Conservation (phyloP, 2,797 vertebrate genomes). For the Micromesistius poutassou region DNA sequence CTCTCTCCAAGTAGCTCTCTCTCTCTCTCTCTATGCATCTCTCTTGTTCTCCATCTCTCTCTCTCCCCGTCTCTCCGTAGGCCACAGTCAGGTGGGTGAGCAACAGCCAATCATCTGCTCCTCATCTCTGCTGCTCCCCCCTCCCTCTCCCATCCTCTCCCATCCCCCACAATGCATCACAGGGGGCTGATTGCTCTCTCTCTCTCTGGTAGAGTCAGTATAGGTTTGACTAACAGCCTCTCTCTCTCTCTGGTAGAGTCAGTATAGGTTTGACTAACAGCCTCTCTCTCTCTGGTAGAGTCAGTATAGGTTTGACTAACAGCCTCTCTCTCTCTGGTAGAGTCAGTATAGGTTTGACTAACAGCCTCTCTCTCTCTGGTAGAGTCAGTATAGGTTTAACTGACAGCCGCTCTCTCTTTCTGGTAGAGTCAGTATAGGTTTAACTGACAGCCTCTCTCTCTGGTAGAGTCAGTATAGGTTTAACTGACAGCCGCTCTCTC, state of each 20-base stretch:
- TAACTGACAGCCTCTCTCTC: too few relatives aligned
- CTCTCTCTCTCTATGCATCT: neutral
- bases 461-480: too few relatives aligned
- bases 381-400: too few relatives aligned
- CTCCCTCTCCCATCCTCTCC: neutral
- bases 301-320: too few relatives aligned
- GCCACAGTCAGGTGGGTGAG: neutral
- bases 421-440: too few relatives aligned
- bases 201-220: neutral
- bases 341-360: too few relatives aligned
- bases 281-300: too few relatives aligned
- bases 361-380: too few relatives aligned
- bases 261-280: neutral
- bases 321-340: too few relatives aligned
- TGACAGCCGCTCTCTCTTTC: too few relatives aligned
- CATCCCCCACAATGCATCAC: slow-evolving; percentile 7
- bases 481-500: too few relatives aligned
- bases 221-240: neutral
- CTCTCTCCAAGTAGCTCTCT: slow-evolving; percentile 14
- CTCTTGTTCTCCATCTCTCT: slow-evolving; percentile 19
- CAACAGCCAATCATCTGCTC: neutral
- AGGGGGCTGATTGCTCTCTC: neutral
- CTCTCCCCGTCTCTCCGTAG: slow-evolving; percentile 29
- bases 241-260: neutral
- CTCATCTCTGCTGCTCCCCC: neutral